Base-by-base conservation (phyloP, 2,113 vertebrate genomes). In the Diphyllodes magnificus region DNA sequence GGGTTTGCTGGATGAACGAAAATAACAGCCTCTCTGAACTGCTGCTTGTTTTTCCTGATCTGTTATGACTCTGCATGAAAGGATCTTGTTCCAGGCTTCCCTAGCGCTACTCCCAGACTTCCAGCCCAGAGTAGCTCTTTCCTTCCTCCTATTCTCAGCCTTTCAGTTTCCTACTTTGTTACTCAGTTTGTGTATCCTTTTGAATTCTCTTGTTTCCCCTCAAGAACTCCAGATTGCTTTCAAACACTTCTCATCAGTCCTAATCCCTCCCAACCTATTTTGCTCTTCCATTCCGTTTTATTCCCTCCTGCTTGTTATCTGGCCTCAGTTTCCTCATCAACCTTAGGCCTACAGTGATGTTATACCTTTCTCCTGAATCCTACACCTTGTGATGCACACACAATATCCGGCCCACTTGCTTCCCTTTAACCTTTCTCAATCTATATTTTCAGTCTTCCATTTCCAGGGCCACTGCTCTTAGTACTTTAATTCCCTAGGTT, bases 271-370 rank as follows among this genome's bases (percentile, higher is more conserved):
- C 31, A 69, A 42, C 0, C 0, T 37, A 9, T 63, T 88, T 65
- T 70, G 2, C n/a, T 83, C 19, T 60, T 42, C 20, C 15, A 17
- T 14, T 53, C 23, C 7, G 39, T 22, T 45, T 83, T 61, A 11
- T 61, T 88, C 10, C 4, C 13, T 56, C 9, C 42, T 53, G 17
- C 12, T 71, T 49, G 2, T 49, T 30, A 28, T 20, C 42, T 59
- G n/a, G 56, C 21, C 42, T 63, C 35, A 30, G 18, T 60, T 95
- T 76, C 35, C 13, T 37, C 12, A 40, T 3, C 42, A 59, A 0
- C 1, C 9, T 30, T 0, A 0, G 9, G 75, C 19, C 40, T 16
- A 8, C 11, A 15, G 7, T 35, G 22, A 4, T 56, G 2, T 49
- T 53, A 25, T 4, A 15, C 8, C 13, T 21, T 54, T 63, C 19